phyloP scores from a whole-genome alignment of 92 coral and sea anemone genomes.

The Heteractis magnifica region DNA sequence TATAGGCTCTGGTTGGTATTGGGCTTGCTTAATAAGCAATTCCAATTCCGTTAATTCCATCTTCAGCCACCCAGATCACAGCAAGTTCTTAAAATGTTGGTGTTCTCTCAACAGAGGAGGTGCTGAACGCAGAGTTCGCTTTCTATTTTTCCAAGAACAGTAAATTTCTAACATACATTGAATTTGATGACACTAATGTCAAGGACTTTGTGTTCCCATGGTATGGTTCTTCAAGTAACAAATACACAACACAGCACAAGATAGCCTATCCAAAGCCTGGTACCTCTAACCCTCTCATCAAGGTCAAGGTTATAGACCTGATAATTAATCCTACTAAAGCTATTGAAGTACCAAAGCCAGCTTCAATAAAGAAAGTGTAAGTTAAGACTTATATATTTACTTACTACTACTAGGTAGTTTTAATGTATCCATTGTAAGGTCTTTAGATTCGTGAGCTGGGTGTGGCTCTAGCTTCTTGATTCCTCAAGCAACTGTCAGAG shows the following conservation, averaged over 20 bases:
- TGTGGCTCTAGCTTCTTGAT: too few species aligned
- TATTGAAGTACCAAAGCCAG: constrained; percentile 40
- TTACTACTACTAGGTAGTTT: not conserved
- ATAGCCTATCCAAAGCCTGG: constrained; percentile 98
- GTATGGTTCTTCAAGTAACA: constrained; percentile 60
- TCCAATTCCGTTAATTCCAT: too few species aligned
- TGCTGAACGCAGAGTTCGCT: constrained; percentile 64
- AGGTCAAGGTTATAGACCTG: constrained; percentile 60
- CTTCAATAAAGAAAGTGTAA: constrained; percentile 43
- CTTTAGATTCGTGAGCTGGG: too few species aligned
- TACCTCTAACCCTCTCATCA: constrained; percentile 70
- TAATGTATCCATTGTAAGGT: not conserved
- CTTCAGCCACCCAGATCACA: too few species aligned
- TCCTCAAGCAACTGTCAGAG: too few species aligned
- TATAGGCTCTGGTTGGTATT: too few species aligned
- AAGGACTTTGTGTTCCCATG: constrained; percentile 77
- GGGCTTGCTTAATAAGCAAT: too few species aligned
- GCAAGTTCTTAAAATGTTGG: too few species aligned
- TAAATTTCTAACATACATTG: constrained; percentile 57
- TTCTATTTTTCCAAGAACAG: constrained; percentile 85
- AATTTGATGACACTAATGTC: constrained; percentile 77
- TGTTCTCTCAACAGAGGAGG: constrained; percentile 78
- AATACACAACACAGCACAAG: constrained; percentile 70
- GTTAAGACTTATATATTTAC: not conserved
- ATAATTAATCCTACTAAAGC: constrained; percentile 9